Evolutionary conservation across 2,888 invertebrate species (phyloP).

Genomic region (Zelleria hepariella): DNA sequence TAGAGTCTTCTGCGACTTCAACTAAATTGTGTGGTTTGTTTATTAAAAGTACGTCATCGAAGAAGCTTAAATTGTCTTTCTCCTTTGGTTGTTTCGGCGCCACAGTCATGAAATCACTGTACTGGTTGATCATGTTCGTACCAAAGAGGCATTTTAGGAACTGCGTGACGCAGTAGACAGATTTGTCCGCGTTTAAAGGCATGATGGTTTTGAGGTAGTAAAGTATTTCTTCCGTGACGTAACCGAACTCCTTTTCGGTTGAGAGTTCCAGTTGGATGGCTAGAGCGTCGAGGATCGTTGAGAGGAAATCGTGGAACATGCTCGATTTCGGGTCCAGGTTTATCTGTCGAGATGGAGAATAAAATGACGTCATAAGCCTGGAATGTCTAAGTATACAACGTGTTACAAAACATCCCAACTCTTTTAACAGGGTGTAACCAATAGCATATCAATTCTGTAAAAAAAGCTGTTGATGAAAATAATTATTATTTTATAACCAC

Average conservation of each 20-base stretch:
- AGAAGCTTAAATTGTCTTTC: constrained; percentile 28
- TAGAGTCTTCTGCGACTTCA: constrained; percentile 22
- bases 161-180: constrained; percentile 84
- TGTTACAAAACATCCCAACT: no score
- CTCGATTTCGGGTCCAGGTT: constrained; percentile 84
- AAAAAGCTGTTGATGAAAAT: no score
- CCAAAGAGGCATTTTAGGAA: constrained; percentile 82
- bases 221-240: constrained; percentile 85
- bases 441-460: no score
- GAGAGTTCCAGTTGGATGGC: constrained; percentile 80
- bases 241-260: constrained; percentile 78
- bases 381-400: no score
- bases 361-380: no score
- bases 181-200: constrained; percentile 76
- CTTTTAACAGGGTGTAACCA: no score
- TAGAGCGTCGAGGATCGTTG: constrained; percentile 75
- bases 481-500: no score
- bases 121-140: constrained; percentile 75
- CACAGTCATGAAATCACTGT: constrained; percentile 51
- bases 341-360: constrained; percentile 77
- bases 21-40: constrained; percentile 25
- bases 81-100: constrained; percentile 23
- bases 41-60: constrained; percentile 43
- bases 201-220: constrained; percentile 81
- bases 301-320: constrained; percentile 78